Percentiles rank a stretch among this genome's conserved stretches.
Evolutionary conservation across 2,113 vertebrate genomes (phyloP).

Genomic region (Micronycteris hirsuta): DNA sequence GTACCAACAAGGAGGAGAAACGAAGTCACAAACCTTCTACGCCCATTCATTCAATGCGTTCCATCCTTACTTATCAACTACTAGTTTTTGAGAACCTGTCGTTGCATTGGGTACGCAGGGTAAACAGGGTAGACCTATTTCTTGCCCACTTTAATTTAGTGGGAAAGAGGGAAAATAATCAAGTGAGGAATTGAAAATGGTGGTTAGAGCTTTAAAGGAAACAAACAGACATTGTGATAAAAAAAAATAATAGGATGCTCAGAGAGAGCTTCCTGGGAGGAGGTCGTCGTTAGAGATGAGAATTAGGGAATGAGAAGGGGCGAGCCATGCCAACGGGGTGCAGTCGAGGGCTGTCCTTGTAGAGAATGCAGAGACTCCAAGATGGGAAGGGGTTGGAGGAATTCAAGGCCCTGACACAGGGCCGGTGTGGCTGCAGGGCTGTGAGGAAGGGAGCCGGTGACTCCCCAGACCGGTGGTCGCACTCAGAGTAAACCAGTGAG

Average conservation of each 20-base stretch:
- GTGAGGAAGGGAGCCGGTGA: background rate
- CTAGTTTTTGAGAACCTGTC: background rate
- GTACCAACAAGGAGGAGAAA: background rate
- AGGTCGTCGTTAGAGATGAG: background rate
- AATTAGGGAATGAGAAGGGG: background rate
- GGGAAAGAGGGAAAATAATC: background rate
- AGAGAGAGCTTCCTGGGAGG: too few relatives aligned
- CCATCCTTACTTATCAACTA: background rate
- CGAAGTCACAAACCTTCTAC: too few relatives aligned
- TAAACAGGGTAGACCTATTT: background rate
- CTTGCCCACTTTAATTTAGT: background rate
- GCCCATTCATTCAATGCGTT: background rate
- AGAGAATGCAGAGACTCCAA: background rate
- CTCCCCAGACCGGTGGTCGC: background rate
- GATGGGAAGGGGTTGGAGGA: background rate
- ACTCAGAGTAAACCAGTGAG: too few relatives aligned
- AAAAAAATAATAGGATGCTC: background rate
- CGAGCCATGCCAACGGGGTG: background rate
- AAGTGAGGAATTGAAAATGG: background rate
- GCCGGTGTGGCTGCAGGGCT: background rate
- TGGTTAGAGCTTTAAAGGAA: background rate
- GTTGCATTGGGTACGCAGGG: accelerated
- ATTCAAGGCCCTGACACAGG: background rate
- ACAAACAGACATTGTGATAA: background rate
- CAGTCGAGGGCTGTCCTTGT: background rate